Percentiles rank a stretch among this genome's conserved stretches.
These are phyloP conservation scores for Clanis bilineata DNA, from an alignment of 2,888 invertebrate genomes.

Conservation along the genomic window DNA sequence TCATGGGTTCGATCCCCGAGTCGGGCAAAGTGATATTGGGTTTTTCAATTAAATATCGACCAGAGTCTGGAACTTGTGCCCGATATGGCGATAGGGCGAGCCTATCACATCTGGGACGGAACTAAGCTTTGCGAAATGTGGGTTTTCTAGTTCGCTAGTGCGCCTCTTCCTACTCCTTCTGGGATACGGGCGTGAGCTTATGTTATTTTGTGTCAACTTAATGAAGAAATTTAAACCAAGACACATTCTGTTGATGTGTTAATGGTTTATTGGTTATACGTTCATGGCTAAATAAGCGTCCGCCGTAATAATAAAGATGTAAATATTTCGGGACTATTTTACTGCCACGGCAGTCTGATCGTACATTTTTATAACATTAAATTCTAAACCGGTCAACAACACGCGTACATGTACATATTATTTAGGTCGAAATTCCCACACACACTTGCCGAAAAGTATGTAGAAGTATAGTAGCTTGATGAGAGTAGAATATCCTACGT, in stretches of 20 bases:
- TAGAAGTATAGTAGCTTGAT: slow-evolving; percentile 26
- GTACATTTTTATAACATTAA: not conserved
- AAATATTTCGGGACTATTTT: not conserved
- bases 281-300: not conserved
- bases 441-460: slow-evolving; percentile 15
- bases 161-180: too few species aligned
- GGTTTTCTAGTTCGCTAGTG: too few species aligned
- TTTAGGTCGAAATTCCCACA: not conserved
- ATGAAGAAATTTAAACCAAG: not conserved
- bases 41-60: too few species aligned
- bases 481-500: too few species aligned
- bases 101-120: too few species aligned
- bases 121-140: too few species aligned
- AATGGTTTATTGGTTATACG: not conserved
- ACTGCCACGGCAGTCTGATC: too few species aligned
- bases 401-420: not conserved
- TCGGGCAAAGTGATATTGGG: too few species aligned
- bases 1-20: too few species aligned
- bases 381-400: not conserved
- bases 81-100: too few species aligned
- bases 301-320: not conserved
- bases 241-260: not conserved
- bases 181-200: not conserved
- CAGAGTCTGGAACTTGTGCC: too few species aligned
- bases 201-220: not conserved